A percentile compares a stretch with the other conserved stretches of the same genome.
Conservation (phyloP, 2,113 vertebrate genomes). For the Hydrochoerus hydrochaeris region DNA sequence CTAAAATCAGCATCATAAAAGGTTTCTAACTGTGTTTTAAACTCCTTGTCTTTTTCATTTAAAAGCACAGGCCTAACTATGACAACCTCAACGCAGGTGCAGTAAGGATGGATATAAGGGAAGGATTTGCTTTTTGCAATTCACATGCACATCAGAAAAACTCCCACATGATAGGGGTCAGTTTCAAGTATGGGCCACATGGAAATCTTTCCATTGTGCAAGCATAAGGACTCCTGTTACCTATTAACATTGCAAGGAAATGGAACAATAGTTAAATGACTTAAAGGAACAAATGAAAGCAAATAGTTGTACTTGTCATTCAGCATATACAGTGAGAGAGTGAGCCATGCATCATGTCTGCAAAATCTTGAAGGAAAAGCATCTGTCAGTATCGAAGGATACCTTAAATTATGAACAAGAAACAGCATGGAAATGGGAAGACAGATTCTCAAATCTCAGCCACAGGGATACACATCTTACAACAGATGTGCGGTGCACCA, state of each 20-base stretch:
- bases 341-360: constrained; percentile 9
- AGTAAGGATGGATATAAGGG: neutral
- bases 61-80: constrained; percentile 40
- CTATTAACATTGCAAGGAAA: constrained; percentile 45
- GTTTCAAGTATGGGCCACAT: neutral
- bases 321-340: neutral
- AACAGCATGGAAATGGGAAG: constrained; percentile 19
- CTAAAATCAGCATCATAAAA: constrained; percentile 62
- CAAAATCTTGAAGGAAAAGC: neutral
- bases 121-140: neutral
- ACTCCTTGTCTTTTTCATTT: constrained; percentile 57
- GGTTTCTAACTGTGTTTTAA: constrained; percentile 46
- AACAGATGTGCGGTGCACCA: neutral
- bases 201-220: neutral
- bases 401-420: constrained; percentile 35
- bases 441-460: constrained; percentile 55
- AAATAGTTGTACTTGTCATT: neutral
- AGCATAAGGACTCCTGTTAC: constrained; percentile 14
- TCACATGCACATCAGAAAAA: neutral
- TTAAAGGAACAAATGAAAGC: constrained; percentile 48
- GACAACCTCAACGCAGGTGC: constrained; percentile 22
- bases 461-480: constrained; percentile 18
- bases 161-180: neutral
- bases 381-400: neutral
- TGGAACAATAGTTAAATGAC: neutral